Evolutionary conservation across 1,140 invertebrate genomes (phyloP), one percentile per base, ranked within the genome.

Genomic region (Drosophila auraria): DNA sequence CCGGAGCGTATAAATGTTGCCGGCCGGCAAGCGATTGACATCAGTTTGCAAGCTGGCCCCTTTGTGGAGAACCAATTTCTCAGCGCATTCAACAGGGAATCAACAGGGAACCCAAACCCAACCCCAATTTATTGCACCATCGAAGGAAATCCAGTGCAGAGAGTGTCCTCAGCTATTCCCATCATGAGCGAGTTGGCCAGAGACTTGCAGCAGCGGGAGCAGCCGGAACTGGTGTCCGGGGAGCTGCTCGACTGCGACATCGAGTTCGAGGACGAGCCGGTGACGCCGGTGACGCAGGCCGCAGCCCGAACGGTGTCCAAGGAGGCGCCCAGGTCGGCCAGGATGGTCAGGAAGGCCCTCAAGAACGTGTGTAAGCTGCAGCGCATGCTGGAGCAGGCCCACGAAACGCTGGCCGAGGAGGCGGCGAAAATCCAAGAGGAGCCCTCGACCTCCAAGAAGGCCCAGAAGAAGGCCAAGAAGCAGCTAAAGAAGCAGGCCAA

Each of bases 1-100:
- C 9, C 66, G 38, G 23, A 53, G 38, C 38, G 61, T 87, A 87
- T 87, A 87, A 87, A 87, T 82, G 77, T 53, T 87, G 83, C 83
- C 83, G 71, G 83, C 83, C 76, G 83, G 79, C 75, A 12, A 82
- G 44, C 51, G 53, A 49, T 33, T 73, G 49, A 56, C 71, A 83
- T 71, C 75, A 80, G 82, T 82, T 58, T 25, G 36, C 50, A 50
- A 63, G 64, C 68, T 71, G 44, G 42, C 51, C 40, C 58, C 81
- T 77, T 80, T 73, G 59, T 40, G 50, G 50, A 47, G 56, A 23
- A 23, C 14, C 20, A 33, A 58, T 42, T 11, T 53, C 40, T 23
- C 36, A 59, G 38, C 40, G 47, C 64, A 44, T 17, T n/a, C 5
- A 14, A 20, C 12, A 15, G 17, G 30, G 38, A 9, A 65, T 15